Base-by-base conservation (phyloP, 2,888 invertebrate species). In the Itoplectis maculator region DNA sequence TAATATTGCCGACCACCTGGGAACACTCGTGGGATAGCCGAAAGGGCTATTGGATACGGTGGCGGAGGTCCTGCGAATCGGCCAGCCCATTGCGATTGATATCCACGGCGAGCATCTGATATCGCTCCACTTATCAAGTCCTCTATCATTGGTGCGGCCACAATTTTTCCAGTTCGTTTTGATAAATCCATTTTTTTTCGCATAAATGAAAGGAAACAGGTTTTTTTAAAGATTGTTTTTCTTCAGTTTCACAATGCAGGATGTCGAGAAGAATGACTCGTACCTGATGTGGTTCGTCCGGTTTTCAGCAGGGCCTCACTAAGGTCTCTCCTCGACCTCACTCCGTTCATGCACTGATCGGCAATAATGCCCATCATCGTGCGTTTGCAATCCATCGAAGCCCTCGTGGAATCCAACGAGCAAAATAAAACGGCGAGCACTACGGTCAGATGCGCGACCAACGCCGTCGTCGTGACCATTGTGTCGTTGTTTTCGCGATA, bases 361-460 rank as follows among this genome's bases (percentile, higher is more conserved):
- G 66, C 66, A 20, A 73, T 66, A 37, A 77, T 59, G 4, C 61
- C 66, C 61, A 65, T 77, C 5, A 81, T 51, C 13, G 13, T 81
- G 42, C 37, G 61, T 23, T 72, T 49, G 61, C 81, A 81, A 29
- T 49, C 18, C 49, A 59, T 66, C 8, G 35, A 66, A 18, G 76
- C 81, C 13, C 49, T n/a, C 11, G 65, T 37, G 20, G 68, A 13
- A 8, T 77, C 42, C 4, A 75, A 5, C 15, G 18, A 29, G 49
- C 18, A 56, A 35, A 59, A 11, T 51, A 35, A 35, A 56, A 61
- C 56, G 35, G 20, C 15, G 15, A 68, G 49, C 47, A 35, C 47
- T 5, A 15, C 35, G 1, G 49, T 37, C 20, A 61, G 23, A 66
- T 42, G 37, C 15, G 15, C 18, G 35, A 35, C 29, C 18, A 49